Evolutionary conservation across 2,888 invertebrate genomes (phyloP), one percentile per base, ranked within the genome.

Genomic region (Scaptomyza caliginosa): DNA sequence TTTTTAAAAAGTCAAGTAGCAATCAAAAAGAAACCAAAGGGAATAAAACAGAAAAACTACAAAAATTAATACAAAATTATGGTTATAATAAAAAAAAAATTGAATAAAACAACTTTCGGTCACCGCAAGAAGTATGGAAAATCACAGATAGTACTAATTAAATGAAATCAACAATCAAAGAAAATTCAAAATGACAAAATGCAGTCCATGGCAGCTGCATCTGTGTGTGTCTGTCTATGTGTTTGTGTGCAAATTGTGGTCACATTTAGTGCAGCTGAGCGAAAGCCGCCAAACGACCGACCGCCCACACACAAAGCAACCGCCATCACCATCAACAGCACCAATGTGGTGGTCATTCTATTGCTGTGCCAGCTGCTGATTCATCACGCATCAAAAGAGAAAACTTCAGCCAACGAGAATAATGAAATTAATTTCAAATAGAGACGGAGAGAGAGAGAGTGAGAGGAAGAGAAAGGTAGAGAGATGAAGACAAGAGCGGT

Each of bases 351-450:
- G 26, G 32, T 39, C 30, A 45, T 21, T 45, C 28, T 50, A 52
- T 28, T 40, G 55, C 32, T 54, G 60, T n/a, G 36, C 24, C 11
- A 39, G 57, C 52, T 48, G 68, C 57, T 81, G 85, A 84, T 81
- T 79, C 85, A 85, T 74, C 74, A 70, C 77, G 74, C 73, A 80
- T 73, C 73, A 76, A 73, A 81, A 63, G 74, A 67, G 64, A 81
- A 34, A 84, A 80, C 67, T 77, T 50, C 66, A 78, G 57, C 70
- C 64, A 73, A 73, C 70, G 62, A 74, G 74, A 85, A 85, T 81
- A 85, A 85, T 82, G 75, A 67, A 82, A 82, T 78, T 80, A 77
- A 85, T 80, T 82, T 74, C 43, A 13, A 13, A 13, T 2, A 64
- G 64, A 45, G 40, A 34, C 42, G 45, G 40, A 42, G 8, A 17